Base-by-base conservation (phyloP, 2,797 vertebrate genomes). In the Sebastes nivosus region DNA sequence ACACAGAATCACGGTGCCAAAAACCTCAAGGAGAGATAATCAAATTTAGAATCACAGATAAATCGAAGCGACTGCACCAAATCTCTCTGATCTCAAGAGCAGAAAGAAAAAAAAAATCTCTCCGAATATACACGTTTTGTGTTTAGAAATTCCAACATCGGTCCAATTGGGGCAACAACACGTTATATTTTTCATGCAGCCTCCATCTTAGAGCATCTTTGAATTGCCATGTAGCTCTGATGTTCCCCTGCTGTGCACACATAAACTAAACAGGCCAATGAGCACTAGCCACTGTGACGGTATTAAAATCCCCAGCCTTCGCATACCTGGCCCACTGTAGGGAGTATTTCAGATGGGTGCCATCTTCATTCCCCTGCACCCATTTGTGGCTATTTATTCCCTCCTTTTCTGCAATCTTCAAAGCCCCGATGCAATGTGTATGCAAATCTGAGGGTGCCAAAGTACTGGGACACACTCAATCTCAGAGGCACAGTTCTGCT, bases 361-460 rank as follows among this genome's bases (percentile, higher is more conserved):
- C 83, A 92, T 87, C 80, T 93, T 92, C 88, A 88, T 92, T 87
- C 83, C 81, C 87, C 68, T 87, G 67, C 91, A 92, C 86, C 78
- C 77, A 86, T 94, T 91, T 90, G 81, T 86, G 75, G 84, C 86
- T 91, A 84, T 93, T 93, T 92, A 93, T 91, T 92, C 80, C 73
- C 59, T 91, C 72, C 79, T 85, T 92, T 91, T 80, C 82, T 83
- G 77, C 88, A 81, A 81, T 88, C 90, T 91, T 91, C 85, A 92
- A 92, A 93, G 89, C 72, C 32, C 32, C 64, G 58, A 83, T 83
- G 90, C 90, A 88, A 93, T 92, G 93, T 80, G 84, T 93, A 94
- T 94, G 93, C 91, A 95, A 94, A 95, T 95, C 77, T 87, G 72
- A 78, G 80, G 75, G 75, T 86, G 86, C 89, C 86, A 85, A 89